Base-by-base conservation (phyloP, 2,888 invertebrate species). In the Crocallis elinguaria region DNA sequence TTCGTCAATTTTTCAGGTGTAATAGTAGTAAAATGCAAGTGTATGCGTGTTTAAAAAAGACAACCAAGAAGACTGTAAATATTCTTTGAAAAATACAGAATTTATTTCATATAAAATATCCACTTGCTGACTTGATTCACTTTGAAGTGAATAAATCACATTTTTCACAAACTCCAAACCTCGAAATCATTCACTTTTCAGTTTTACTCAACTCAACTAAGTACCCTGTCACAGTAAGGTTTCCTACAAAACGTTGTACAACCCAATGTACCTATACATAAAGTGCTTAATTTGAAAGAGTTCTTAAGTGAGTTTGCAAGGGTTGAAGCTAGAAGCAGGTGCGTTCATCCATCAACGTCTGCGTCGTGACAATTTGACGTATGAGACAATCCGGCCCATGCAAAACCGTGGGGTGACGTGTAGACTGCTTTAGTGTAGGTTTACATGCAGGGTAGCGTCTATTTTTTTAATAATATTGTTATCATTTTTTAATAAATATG, bases 271-370 rank as follows among this genome's bases (percentile, higher is more conserved):
- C 1, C 1, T 5, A 11, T 1, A 2, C 9, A 16, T 8, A 12
- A 32, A 42, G 8, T 6, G 11, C 11, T 42, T n/a, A 17, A 25
- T 37, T 6, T n/a, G 48, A 25, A 30, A 54, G 12, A 32, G 53
- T 54, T 38, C 48, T 49, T 11, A 23, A 38, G 25, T 5, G 8
- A 21, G 46, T 42, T 68, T 45, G 45, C 67, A 76, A 82, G 82
- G 84, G 84, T 78, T 75, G 72, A 66, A 64, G 66, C 51, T 57
- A 35, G 77, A 64, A 75, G 77, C 91, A 90, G 90, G 89, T 91
- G 90, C 84, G 66, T 53, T 76, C 73, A 89, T 91, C 89, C 65
- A 88, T 91, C 90, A 88, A 84, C 71, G 89, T 90, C 86, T 49
- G 37, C 41, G 27, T 45, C 51, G 82, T 82, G 87, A 88, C 89